Conservation (phyloP, 2,113 vertebrate genomes). For the Tichodroma muraria region DNA sequence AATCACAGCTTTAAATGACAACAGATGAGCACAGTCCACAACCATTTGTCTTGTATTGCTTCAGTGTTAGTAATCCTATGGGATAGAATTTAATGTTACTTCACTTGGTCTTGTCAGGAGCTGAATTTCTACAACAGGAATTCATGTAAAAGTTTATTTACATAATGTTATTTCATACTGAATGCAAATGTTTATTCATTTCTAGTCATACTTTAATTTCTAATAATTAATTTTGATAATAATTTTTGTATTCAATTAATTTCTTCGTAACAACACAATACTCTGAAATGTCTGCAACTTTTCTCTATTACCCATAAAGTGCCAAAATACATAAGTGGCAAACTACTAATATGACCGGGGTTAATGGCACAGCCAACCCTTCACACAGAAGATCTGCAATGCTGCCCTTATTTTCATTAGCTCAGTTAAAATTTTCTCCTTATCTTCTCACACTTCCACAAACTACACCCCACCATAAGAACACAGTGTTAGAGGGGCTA, state of each 20-base stretch:
- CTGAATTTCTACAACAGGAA: background rate
- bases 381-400: background rate
- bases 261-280: background rate
- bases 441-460: background rate
- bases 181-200: background rate
- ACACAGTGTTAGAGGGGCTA: background rate
- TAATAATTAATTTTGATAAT: background rate
- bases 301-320: background rate
- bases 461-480: background rate
- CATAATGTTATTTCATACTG: background rate
- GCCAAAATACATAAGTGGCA: background rate
- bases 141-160: background rate
- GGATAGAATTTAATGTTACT: background rate
- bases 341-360: background rate
- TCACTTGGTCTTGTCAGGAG: background rate
- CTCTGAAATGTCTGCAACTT: background rate
- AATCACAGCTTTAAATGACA: background rate
- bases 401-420: background rate
- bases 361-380: background rate
- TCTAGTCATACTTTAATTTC: background rate
- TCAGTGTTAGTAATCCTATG: background rate
- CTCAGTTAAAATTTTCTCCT: background rate
- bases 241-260: background rate
- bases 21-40: background rate
- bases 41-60: background rate